Conservation (phyloP, 2,888 invertebrate genomes). For the Hemithea aestivaria region DNA sequence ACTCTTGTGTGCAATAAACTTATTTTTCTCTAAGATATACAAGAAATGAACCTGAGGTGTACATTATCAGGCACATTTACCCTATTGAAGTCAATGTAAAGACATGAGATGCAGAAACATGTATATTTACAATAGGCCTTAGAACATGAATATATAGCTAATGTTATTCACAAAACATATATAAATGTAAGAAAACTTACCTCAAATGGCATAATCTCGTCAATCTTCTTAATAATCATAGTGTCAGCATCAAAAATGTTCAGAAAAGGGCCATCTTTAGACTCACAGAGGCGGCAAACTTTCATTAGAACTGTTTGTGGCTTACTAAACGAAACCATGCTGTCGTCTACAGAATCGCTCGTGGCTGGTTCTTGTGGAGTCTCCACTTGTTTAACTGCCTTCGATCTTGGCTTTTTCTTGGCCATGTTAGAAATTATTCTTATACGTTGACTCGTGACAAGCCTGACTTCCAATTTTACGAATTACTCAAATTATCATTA, state of each 20-base stretch:
- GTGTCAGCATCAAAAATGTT: slow-evolving; percentile 69
- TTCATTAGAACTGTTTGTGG: slow-evolving; percentile 49
- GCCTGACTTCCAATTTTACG: slow-evolving; percentile 3
- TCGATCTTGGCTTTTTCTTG: slow-evolving; percentile 51
- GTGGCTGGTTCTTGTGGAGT: slow-evolving; percentile 14
- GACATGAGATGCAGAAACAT: too few species aligned
- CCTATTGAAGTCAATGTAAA: too few species aligned
- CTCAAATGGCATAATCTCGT: slow-evolving; percentile 65
- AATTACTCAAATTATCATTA: background rate
- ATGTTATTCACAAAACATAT: too few species aligned
- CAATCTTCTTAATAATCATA: slow-evolving; percentile 64
- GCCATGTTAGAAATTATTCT: slow-evolving; percentile 41
- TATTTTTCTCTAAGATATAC: too few species aligned
- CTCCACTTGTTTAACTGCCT: slow-evolving; percentile 29
- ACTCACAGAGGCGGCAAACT: slow-evolving; percentile 68
- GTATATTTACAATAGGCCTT: too few species aligned
- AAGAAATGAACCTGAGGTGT: too few species aligned
- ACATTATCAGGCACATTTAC: too few species aligned
- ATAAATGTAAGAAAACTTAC: slow-evolving; percentile 49
- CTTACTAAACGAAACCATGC: slow-evolving; percentile 40
- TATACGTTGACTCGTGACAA: slow-evolving; percentile 15
- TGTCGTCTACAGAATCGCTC: slow-evolving; percentile 26
- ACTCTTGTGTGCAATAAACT: too few species aligned
- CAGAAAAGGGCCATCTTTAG: slow-evolving; percentile 70
- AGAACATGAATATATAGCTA: too few species aligned